Conservation (phyloP, 2,113 vertebrate species). For the Anarrhichthys ocellatus region DNA sequence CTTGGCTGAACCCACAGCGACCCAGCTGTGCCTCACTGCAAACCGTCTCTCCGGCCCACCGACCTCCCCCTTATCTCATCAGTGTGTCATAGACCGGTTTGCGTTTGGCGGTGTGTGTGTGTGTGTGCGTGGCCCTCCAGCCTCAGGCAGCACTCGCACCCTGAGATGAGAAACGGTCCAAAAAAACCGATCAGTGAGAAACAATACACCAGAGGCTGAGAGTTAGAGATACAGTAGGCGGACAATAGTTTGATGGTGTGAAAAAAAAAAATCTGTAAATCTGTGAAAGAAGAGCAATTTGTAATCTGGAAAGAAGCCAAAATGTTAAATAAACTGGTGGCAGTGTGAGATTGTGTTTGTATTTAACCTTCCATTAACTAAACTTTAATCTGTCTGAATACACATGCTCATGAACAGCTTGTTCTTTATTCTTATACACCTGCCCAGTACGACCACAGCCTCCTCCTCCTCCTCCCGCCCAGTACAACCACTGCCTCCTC, state of each 20-base stretch:
- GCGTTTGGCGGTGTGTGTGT: background rate
- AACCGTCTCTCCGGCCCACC: background rate
- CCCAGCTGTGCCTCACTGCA: constrained; percentile 47
- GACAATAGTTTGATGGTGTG: constrained; percentile 39
- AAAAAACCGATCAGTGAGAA: constrained; percentile 38
- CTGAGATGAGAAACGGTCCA: constrained; percentile 53
- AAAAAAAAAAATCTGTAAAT: constrained; percentile 29
- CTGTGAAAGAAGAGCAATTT: constrained; percentile 50
- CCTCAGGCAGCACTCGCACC: constrained; percentile 24
- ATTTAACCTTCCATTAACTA: background rate
- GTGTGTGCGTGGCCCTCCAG: constrained; percentile 1
- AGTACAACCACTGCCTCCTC: no score
- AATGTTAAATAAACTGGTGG: constrained; percentile 19
- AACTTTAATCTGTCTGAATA: constrained; percentile 9
- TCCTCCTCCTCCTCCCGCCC: background rate
- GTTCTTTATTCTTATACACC: background rate
- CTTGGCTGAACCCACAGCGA: constrained; percentile 26
- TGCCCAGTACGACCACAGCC: background rate
- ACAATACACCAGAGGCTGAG: constrained; percentile 53
- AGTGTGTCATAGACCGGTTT: constrained; percentile 28
- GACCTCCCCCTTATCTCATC: constrained; percentile 38
- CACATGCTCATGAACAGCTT: background rate
- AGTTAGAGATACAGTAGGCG: constrained; percentile 40
- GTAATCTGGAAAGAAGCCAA: constrained; percentile 33
- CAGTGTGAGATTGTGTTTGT: background rate